These are phyloP conservation scores for Dicerorhinus sumatrensis DNA, from an alignment of 2,113 vertebrate species.

Conservation along the genomic window DNA sequence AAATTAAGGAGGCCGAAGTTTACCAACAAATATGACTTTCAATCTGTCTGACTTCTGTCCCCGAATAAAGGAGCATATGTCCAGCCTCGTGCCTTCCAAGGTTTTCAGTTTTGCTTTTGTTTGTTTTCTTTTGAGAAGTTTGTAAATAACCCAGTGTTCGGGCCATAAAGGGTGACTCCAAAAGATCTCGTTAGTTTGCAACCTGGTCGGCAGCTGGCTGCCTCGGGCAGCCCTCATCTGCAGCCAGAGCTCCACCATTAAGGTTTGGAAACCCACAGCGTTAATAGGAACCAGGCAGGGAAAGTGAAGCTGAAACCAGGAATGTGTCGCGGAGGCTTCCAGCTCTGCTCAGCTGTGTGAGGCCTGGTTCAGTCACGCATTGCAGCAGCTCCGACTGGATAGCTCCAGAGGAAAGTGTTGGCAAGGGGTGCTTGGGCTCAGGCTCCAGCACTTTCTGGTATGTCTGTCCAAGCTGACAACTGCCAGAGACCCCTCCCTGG, in stretches of 20 bases:
- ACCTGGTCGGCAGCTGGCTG: conserved; percentile 84
- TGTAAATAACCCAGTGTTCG: conserved; percentile 76
- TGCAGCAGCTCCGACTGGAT: conserved; percentile 79
- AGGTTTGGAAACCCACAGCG: conserved; percentile 88
- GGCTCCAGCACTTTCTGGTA: conserved; percentile 70
- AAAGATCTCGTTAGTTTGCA: conserved; percentile 77
- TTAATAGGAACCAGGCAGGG: conserved; percentile 93
- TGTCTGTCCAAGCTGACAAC: conserved; percentile 59
- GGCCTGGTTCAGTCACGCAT: conserved; percentile 86
- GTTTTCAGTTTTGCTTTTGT: conserved; percentile 66
- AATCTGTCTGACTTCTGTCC: conserved; percentile 84
- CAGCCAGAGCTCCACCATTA: conserved; percentile 84
- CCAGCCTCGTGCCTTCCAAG: conserved; percentile 80
- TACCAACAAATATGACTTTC: conserved; percentile 82
- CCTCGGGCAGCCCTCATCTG: conserved; percentile 85
- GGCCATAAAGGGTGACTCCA: conserved; percentile 75
- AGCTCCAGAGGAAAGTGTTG: conserved; percentile 69
- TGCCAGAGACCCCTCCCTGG: conserved; percentile 40
- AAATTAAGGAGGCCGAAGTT: conserved; percentile 79
- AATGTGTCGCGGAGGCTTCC: conserved; percentile 86
- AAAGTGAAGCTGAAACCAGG: conserved; percentile 90
- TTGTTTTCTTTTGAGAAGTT: conserved; percentile 73
- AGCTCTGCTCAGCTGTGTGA: conserved; percentile 84
- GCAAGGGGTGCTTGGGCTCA: conserved; percentile 59
- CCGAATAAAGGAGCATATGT: conserved; percentile 74